phyloP scores from a whole-genome alignment of 30 jellyfish, hydroid and myxozoan genomes.

The Chrysaora quinquecirrha region DNA sequence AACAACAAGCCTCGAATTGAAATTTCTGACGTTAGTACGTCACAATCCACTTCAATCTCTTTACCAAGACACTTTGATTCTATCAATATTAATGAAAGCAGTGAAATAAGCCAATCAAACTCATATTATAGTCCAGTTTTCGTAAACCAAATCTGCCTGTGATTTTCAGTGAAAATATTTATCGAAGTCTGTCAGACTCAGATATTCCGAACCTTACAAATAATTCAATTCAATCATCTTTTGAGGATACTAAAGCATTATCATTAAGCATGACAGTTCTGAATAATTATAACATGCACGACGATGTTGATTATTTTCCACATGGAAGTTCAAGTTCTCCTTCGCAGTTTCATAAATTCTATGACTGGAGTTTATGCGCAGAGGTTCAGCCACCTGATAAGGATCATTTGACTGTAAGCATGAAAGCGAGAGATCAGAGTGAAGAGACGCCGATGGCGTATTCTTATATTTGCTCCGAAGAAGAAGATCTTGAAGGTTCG shows the following conservation, averaged over 20 bases:
- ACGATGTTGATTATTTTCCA: constrained; percentile 45
- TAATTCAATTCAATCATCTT: neutral
- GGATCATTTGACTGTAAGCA: constrained; percentile 59
- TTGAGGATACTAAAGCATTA: neutral
- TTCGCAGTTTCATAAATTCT: constrained; percentile 39
- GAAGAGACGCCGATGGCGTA: constrained; percentile 21
- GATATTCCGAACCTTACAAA: constrained; percentile 11
- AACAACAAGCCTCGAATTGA: no score
- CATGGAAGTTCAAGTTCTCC: constrained; percentile 28
- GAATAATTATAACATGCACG: constrained; percentile 21
- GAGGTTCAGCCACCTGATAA: constrained; percentile 41
- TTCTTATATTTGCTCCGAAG: constrained; percentile 54
- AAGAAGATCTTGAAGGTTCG: constrained; percentile 70
- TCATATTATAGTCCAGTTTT: constrained; percentile 19
- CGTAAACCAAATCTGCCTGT: constrained; percentile 45
- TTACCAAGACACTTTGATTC: no score
- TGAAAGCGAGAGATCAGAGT: constrained; percentile 27
- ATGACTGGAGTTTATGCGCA: constrained; percentile 55
- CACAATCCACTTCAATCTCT: no score
- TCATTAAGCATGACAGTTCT: constrained; percentile 47
- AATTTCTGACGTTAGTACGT: no score
- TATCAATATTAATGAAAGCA: no score
- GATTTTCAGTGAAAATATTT: constrained; percentile 39
- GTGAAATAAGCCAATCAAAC: constrained; percentile 3
- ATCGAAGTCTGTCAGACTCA: constrained; percentile 58